Percentiles rank a stretch among this genome's conserved stretches.
Conservation (phyloP, 1,140 invertebrate species). For the Drosophila cardini region DNA sequence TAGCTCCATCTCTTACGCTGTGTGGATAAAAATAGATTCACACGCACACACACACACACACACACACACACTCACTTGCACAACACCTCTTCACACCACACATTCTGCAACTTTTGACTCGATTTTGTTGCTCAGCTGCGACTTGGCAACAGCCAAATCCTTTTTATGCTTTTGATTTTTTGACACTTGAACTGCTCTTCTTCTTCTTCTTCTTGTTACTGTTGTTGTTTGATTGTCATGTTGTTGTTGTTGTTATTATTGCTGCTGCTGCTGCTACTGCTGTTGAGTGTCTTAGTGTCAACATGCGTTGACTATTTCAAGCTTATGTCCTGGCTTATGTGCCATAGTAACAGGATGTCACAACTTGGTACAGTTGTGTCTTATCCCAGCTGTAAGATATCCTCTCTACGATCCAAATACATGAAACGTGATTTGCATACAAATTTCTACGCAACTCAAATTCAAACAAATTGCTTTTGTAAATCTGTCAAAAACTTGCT, state of each 20-base stretch:
- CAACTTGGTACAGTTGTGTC: constrained; percentile 69
- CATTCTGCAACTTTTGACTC: constrained; percentile 23
- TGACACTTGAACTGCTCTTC: constrained; percentile 63
- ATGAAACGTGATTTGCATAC: constrained; percentile 62
- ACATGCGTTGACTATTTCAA: constrained; percentile 77
- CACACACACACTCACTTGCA: neutral
- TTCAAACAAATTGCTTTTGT: constrained; percentile 19
- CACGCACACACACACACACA: constrained; percentile 30
- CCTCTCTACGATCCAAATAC: neutral
- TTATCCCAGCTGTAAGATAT: constrained; percentile 25
- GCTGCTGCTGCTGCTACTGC: constrained; percentile 23
- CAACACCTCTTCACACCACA: neutral
- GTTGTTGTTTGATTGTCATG: constrained; percentile 46
- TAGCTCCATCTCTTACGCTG: neutral
- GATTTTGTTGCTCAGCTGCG: constrained; percentile 33
- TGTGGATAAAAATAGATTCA: constrained; percentile 72
- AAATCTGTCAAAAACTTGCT: constrained; percentile 38
- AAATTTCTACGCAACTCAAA: neutral
- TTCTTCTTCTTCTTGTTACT: constrained; percentile 22
- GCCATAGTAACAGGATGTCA: constrained; percentile 41
- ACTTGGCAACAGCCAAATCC: constrained; percentile 80
- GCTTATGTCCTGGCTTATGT: constrained; percentile 53
- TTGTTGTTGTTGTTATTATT: constrained; percentile 32
- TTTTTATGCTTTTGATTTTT: constrained; percentile 84
- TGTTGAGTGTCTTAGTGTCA: constrained; percentile 76